Evolutionary conservation across 2,113 vertebrate genomes (phyloP), one percentile per base, ranked within the genome.

Genomic region (Rhinolophus sinicus): DNA sequence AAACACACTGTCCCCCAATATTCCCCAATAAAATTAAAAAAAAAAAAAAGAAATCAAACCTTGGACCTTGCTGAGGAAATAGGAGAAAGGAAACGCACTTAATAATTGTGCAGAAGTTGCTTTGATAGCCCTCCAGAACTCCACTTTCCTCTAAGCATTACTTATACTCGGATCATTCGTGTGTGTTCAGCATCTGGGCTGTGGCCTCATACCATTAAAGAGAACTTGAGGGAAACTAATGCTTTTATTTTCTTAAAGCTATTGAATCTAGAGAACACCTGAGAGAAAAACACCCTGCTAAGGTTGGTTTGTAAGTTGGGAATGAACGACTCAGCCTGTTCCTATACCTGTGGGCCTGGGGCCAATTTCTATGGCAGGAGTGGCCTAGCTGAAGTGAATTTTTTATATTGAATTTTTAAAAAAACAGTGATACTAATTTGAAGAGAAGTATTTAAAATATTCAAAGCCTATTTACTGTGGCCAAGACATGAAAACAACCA

Each of bases 371-470:
- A 38, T 58, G 72, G 75, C 33, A 56, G 38, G 65, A 67, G 33
- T 14, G 86, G 26, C 60, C 67, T 44, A 54, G 52, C 28, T 62
- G 40, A 67, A 94, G 69, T 10, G 62, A 76, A 47, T 26, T 6
- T 24, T 60, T 75, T 52, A 88, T n/a, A 64, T 21, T 56, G 52
- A 13, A 64, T 60, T 62, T 54, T 38, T 50, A 50, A 44, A 60
- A 82, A 75, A 88, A n/a, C 11, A 67, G n/a, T 12, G 15, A 70
- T 54, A 70, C 64, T 72, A 83, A 89, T 69, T 88, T 84, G 24
- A 88, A 88, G 85, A 76, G 16, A 88, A 84, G 10, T 67, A 80
- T 67, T 75, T 81, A 81, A 94, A 90, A 58, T 85, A 44, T 44
- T 44, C 40, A 44, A 44, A 44, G 40, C 40, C 40, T 6, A 44